A percentile compares a stretch with the other conserved stretches of the same genome.
Evolutionary conservation across 2,797 vertebrate genomes (phyloP).

Genomic region (Picus viridis): DNA sequence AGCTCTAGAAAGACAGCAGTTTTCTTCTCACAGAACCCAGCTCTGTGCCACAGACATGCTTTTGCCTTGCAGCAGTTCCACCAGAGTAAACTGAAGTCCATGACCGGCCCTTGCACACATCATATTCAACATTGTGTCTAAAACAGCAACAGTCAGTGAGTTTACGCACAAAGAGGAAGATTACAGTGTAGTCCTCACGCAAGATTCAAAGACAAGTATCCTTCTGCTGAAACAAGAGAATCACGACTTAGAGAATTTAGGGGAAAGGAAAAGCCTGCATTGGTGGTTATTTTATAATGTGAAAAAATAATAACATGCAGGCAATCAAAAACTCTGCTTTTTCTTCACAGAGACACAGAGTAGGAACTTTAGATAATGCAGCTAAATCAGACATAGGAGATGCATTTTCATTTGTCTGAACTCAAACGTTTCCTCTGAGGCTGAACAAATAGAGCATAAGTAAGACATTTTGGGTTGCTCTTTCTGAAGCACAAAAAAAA

Average conservation of each 20-base stretch:
- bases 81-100: neutral
- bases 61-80: neutral
- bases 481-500: neutral
- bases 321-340: neutral
- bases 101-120: neutral
- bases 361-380: neutral
- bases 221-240: neutral
- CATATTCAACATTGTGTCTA: neutral
- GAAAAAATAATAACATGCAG: neutral
- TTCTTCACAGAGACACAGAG: neutral
- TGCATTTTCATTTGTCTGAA: neutral
- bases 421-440: neutral
- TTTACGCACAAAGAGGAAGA: neutral
- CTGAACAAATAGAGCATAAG: neutral
- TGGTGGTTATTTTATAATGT: neutral
- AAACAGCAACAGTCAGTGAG: neutral
- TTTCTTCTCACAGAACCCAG: neutral
- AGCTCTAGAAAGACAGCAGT: slow-evolving; percentile 8
- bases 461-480: neutral
- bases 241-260: neutral
- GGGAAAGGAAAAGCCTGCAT: neutral
- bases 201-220: neutral
- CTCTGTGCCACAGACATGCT: neutral
- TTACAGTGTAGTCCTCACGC: neutral
- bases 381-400: neutral